A percentile compares a stretch with the other conserved stretches of the same genome.
phyloP scores from a whole-genome alignment of 2,888 invertebrate genomes.

The Tineola bisselliella region DNA sequence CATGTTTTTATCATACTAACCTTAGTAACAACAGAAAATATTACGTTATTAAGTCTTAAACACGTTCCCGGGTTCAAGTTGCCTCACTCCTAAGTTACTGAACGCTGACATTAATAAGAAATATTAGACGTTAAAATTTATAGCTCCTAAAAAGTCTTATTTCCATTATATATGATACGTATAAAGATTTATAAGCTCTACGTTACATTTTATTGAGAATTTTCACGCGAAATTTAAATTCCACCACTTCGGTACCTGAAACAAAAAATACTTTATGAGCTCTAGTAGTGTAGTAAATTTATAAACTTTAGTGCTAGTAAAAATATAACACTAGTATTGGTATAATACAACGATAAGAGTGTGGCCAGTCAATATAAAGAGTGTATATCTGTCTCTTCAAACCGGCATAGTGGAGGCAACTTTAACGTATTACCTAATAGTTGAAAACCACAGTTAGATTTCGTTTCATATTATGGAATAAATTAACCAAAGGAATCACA shows the following conservation, averaged over 20 bases:
- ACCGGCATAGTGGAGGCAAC: too few relatives aligned
- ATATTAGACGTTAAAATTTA: neutral
- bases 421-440: too few relatives aligned
- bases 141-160: neutral
- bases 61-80: neutral
- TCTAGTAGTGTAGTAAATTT: neutral
- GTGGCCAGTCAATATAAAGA: too few relatives aligned
- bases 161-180: neutral
- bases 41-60: neutral
- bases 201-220: neutral
- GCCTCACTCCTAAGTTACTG: neutral
- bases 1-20: too few relatives aligned
- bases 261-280: neutral
- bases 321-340: too few relatives aligned
- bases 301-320: neutral
- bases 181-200: neutral
- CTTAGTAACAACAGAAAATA: too few relatives aligned
- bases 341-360: too few relatives aligned
- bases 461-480: neutral
- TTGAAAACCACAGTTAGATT: neutral
- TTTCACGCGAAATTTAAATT: neutral
- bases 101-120: neutral
- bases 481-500: slow-evolving; percentile 1
- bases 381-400: too few relatives aligned
- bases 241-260: neutral